phyloP scores from a whole-genome alignment of 2,113 vertebrate genomes.

The Corythoichthys haematopterus region DNA sequence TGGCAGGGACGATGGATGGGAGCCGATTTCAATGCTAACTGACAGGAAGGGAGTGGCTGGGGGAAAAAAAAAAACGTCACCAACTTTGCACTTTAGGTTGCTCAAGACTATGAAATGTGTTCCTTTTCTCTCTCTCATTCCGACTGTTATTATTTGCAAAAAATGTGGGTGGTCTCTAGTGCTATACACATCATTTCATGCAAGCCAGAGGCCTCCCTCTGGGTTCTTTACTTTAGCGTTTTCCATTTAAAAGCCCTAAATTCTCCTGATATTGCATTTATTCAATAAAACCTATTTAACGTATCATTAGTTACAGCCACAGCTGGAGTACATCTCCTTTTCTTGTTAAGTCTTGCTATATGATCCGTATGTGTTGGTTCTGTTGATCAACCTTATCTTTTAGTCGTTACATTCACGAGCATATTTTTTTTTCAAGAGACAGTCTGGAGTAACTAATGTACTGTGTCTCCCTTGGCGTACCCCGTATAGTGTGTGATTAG shows the following conservation, averaged over 20 bases:
- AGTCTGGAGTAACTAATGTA: constrained; percentile 30
- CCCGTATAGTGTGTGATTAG: constrained; percentile 51
- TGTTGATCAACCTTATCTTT: not conserved
- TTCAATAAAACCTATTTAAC: not conserved
- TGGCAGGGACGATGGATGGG: constrained; percentile 5
- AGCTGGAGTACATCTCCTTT: not conserved
- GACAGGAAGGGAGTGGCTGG: constrained; percentile 14
- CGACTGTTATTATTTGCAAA: constrained; percentile 35
- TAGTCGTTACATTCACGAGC: not conserved
- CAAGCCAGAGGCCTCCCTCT: constrained; percentile 31
- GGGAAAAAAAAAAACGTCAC: constrained; percentile 31
- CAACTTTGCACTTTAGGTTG: constrained; percentile 29
- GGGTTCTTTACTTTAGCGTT: constrained; percentile 12
- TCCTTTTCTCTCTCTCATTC: constrained; percentile 11
- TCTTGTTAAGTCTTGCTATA: not conserved
- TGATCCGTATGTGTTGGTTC: not conserved
- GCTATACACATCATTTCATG: constrained; percentile 37
- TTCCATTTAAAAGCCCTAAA: constrained; percentile 27
- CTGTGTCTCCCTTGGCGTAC: constrained; percentile 46
- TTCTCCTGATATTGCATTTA: not conserved
- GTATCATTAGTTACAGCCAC: not conserved
- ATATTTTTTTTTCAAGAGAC: not conserved
- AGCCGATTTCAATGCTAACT: constrained; percentile 20
- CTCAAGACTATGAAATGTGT: constrained; percentile 36
- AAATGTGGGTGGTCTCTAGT: constrained; percentile 66